These are phyloP conservation scores for Eulemur rufifrons DNA, from an alignment of 2,113 vertebrate species.

Conservation along the genomic window DNA sequence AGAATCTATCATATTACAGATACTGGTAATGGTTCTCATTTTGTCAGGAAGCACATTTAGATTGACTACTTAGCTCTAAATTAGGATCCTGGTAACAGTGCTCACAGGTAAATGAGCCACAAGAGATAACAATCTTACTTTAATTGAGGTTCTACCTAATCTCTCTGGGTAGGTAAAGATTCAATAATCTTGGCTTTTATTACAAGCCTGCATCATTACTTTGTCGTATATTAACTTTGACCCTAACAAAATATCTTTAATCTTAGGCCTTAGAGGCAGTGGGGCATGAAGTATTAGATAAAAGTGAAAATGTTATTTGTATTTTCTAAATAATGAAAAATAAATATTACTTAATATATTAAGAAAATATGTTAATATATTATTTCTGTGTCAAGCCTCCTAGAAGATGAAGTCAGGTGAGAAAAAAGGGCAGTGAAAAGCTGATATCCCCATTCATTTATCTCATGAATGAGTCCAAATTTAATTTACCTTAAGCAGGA, in stretches of 20 bases:
- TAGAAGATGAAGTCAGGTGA: neutral
- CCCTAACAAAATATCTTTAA: neutral
- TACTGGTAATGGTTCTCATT: neutral
- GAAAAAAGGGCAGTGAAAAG: neutral
- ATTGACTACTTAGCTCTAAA: neutral
- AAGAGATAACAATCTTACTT: neutral
- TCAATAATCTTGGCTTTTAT: neutral
- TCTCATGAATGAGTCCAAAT: slow-evolving; percentile 44
- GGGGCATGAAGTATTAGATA: neutral
- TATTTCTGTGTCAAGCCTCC: neutral
- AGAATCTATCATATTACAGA: neutral
- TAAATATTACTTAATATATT: neutral
- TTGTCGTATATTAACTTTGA: slow-evolving; percentile 17
- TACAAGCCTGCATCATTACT: neutral
- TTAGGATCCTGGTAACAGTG: neutral
- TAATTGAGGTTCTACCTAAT: slow-evolving; percentile 1
- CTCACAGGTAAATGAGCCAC: neutral
- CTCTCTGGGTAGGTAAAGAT: neutral
- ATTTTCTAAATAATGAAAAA: neutral
- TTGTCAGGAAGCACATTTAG: neutral
- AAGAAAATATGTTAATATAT: neutral
- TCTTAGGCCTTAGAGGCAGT: neutral
- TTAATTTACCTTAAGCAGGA: slow-evolving; percentile 17
- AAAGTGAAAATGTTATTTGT: neutral
- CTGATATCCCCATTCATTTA: neutral